Evolutionary conservation across 2,113 vertebrate species (phyloP), one percentile per base, ranked within the genome.

Genomic region (Alectura lathami): DNA sequence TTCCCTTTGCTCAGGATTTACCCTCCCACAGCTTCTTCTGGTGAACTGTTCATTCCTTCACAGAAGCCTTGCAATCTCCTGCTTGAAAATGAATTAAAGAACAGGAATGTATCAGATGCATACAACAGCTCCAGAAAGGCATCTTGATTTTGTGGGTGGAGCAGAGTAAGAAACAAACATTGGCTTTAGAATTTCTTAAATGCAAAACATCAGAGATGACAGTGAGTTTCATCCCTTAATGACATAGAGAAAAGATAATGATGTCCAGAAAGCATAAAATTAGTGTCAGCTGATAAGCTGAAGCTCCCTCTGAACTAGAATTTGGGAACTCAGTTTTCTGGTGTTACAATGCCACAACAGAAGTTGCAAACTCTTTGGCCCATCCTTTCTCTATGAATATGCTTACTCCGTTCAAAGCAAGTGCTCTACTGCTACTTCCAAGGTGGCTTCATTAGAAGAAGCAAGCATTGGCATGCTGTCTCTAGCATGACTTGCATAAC

Each of bases 191-290:
- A 43, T 77, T 87, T 92, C 83, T 43, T 30, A 89, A 84, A 74
- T 1, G 2, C 24, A 69, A 73, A 73, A 53, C 26, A 47, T 63
- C 34, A 78, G 45, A n/a, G 17, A 80, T 34, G n/a, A 62, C 53
- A 75, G 29, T 2, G 4, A 83, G 29, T 66, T 90, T 88, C 50
- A 87, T 27, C 50, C 42, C 42, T 60, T 83, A 80, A 69, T 50
- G 63, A 91, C 88, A 80, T 69, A 80, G 11, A 69, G 45, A 94
- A 24, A 93, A 51, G 53, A 54, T 67, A 85, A 94, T 83, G 89
- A 83, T 17, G 38, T 59, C 79, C 84, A 74, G 20, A 82, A 13
- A 29, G 42, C 59, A 83, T 50, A 84, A 94, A 86, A 93, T 91
- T 62, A 87, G 69, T 85, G 32, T 40, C 8, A 3, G 29, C 13